Evolutionary conservation across 2,113 vertebrate genomes (phyloP).

Genomic region (Steatornis caripensis): DNA sequence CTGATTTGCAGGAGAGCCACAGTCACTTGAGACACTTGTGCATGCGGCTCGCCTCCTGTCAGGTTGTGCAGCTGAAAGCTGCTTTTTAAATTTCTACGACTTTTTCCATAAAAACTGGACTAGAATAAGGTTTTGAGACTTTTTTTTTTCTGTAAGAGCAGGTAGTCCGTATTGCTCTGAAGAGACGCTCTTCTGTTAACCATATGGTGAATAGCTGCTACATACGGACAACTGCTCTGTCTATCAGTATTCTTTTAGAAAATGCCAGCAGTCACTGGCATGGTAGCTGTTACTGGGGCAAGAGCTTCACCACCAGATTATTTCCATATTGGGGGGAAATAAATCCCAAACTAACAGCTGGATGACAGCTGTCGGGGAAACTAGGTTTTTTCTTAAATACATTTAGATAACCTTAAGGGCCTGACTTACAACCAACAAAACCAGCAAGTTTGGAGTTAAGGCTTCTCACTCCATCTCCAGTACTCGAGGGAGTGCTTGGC

Average conservation of each 20-base stretch:
- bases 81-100: not conserved
- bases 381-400: not conserved
- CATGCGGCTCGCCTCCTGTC: not conserved
- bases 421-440: not conserved
- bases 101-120: not conserved
- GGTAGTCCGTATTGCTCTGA: not conserved
- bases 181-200: not conserved
- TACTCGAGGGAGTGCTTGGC: not conserved
- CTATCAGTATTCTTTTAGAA: not conserved
- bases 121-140: not conserved
- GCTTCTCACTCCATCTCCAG: not conserved
- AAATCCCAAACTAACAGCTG: not conserved
- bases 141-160: not conserved
- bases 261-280: not conserved
- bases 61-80: not conserved
- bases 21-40: not conserved
- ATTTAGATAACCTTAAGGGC: constrained; percentile 28
- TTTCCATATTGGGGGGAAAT: not conserved
- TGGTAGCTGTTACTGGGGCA: not conserved
- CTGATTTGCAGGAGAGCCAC: too few species aligned
- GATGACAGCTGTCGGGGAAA: not conserved
- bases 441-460: constrained; percentile 21
- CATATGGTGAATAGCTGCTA: not conserved
- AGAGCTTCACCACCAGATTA: not conserved
- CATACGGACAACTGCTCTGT: not conserved